Conservation (phyloP, 1,140 invertebrate species). For the Orius insidiosus region DNA sequence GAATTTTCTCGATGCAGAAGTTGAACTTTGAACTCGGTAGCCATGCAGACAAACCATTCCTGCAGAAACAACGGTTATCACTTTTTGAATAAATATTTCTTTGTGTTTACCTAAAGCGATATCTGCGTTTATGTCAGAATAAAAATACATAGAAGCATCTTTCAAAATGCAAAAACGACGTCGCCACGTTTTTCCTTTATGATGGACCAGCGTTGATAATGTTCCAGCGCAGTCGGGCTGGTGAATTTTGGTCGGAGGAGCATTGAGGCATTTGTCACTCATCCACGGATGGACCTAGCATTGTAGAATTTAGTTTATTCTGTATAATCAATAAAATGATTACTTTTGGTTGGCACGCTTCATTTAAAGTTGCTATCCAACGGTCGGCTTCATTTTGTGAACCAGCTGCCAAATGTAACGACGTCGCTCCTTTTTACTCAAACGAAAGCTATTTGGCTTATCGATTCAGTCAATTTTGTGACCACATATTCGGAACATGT, state of each 20-base stretch:
- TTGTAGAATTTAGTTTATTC: neutral
- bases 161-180: conserved; percentile 87
- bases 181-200: conserved; percentile 68
- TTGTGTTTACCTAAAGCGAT: conserved; percentile 81
- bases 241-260: conserved; percentile 50
- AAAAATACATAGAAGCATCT: conserved; percentile 89
- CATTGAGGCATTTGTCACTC: conserved; percentile 48
- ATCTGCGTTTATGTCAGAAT: conserved; percentile 68
- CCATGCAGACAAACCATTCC: conserved; percentile 88
- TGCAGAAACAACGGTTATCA: too few species aligned
- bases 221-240: conserved; percentile 82
- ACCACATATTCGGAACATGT: conserved; percentile 69
- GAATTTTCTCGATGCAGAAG: conserved; percentile 59
- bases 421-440: conserved; percentile 57
- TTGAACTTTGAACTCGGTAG: conserved; percentile 69
- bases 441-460: conserved; percentile 42
- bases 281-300: conserved; percentile 58
- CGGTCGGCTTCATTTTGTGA: conserved; percentile 50
- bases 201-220: conserved; percentile 57
- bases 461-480: conserved; percentile 38
- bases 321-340: conserved; percentile 24
- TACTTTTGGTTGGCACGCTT: conserved; percentile 31
- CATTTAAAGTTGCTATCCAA: conserved; percentile 57
- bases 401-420: conserved; percentile 66
- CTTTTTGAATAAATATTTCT: too few species aligned